These are phyloP conservation scores for Phainopepla nitens DNA, from an alignment of 2,113 vertebrate genomes.

Conservation along the genomic window DNA sequence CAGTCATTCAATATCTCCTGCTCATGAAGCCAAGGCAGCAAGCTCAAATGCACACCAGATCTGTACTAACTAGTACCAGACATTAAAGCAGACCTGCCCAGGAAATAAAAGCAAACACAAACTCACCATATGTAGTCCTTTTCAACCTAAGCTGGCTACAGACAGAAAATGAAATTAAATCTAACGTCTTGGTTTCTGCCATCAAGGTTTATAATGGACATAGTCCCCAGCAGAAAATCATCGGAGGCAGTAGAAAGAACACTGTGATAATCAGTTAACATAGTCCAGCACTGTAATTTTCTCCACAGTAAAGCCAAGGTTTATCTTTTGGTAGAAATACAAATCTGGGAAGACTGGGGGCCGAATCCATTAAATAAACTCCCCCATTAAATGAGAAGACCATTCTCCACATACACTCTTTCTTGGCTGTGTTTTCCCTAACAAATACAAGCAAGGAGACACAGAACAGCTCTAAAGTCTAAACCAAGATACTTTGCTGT, in stretches of 20 bases:
- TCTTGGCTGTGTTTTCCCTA: not conserved
- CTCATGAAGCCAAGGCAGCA: not conserved
- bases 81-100: not conserved
- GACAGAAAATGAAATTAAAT: not conserved
- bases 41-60: not conserved
- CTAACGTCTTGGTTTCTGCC: not conserved
- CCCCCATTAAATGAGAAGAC: not conserved
- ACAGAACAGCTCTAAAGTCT: not conserved
- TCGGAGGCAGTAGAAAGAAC: not conserved
- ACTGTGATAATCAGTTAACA: not conserved
- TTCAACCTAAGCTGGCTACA: not conserved
- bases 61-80: not conserved
- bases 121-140: not conserved
- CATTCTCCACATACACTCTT: not conserved
- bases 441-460: not conserved
- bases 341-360: not conserved
- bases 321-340: not conserved
- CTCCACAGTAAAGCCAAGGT: not conserved
- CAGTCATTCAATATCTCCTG: not conserved
- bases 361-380: not conserved
- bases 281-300: not conserved
- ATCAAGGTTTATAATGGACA: not conserved
- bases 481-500: not conserved
- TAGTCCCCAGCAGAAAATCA: not conserved
- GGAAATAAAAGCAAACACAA: not conserved